phyloP scores from a whole-genome alignment of 2,797 vertebrate genomes.

The Phataginus tricuspis region DNA sequence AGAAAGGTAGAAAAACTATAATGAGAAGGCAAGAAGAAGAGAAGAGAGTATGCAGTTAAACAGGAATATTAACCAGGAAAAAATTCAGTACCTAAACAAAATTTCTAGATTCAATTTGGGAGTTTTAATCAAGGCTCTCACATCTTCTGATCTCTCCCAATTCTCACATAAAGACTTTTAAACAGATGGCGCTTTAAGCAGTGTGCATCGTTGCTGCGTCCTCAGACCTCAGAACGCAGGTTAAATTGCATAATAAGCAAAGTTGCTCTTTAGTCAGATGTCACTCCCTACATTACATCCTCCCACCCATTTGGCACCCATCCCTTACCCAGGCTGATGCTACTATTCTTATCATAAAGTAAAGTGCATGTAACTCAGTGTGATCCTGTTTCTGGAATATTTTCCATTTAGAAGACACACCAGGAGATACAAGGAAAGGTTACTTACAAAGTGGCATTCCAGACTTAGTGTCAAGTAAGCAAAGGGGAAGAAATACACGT shows the following conservation, averaged over 20 bases:
- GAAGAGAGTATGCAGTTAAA: background rate
- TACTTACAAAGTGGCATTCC: background rate
- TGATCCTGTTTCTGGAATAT: background rate
- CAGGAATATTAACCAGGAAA: background rate
- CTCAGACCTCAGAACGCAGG: background rate
- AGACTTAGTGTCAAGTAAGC: background rate
- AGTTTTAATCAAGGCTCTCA: background rate
- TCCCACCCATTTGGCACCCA: background rate
- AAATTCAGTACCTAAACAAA: background rate
- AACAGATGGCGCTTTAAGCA: slow-evolving; percentile 3
- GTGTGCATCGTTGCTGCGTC: background rate
- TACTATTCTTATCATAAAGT: background rate
- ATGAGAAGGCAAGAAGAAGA: background rate
- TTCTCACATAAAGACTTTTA: slow-evolving; percentile 26
- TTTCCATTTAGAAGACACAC: background rate
- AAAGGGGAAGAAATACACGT: background rate
- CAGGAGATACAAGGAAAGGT: background rate
- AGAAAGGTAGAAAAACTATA: background rate
- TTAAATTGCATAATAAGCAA: background rate
- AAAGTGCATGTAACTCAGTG: background rate
- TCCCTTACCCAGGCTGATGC: background rate
- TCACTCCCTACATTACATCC: background rate
- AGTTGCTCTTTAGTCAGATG: background rate
- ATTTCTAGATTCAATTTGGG: background rate
- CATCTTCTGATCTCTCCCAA: background rate